Base-by-base conservation (phyloP, 2,113 vertebrate genomes). In the Larimichthys polyactis region DNA sequence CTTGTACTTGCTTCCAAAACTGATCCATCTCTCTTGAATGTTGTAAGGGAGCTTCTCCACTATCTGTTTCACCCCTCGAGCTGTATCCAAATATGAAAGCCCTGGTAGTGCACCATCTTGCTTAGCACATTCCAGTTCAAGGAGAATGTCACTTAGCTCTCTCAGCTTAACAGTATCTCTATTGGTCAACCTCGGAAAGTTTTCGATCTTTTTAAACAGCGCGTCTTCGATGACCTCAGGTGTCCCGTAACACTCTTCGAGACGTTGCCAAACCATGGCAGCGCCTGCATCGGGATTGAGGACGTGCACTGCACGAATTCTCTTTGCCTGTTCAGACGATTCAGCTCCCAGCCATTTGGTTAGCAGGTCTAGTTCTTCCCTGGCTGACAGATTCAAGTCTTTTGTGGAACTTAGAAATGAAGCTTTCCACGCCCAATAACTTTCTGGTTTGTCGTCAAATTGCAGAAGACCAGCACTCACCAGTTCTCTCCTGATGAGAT, bases 1-100 rank as follows among this genome's bases (percentile, higher is more conserved):
- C 9, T 77, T 67, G 63, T 32, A 67, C 5, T 20, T 66, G 29
- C 19, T 36, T n/a, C 59, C 72, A 24, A 4, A 5, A 8, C 9
- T 22, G 1, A 54, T 54, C 72, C 72, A 64, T n/a, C 20, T 75
- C 6, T 75, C 59, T 36, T 75, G 72, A 1, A 64, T 4, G 11
- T 19, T 40, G 24, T 54, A 64, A 0, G 59, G 46, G 3, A 64
- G 48, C 29, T 75, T 64, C 9, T 75, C 48, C 11, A 54, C 72
- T 17, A 65, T 75, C 3, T 22, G 29, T 4, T 22, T 52, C 14
- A 75, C 5, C 8, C 72, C 72, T 3, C 20, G 2, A 0, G 72
- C 72, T 36, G 60, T 75, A 52, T 75, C 60, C 48, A 64, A 51
- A 51, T 19, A 64, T 5, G 46, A 0, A 0, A 75, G 43, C 3